phyloP scores from a whole-genome alignment of 2,113 vertebrate species.

The Pelecanoides urinatrix region DNA sequence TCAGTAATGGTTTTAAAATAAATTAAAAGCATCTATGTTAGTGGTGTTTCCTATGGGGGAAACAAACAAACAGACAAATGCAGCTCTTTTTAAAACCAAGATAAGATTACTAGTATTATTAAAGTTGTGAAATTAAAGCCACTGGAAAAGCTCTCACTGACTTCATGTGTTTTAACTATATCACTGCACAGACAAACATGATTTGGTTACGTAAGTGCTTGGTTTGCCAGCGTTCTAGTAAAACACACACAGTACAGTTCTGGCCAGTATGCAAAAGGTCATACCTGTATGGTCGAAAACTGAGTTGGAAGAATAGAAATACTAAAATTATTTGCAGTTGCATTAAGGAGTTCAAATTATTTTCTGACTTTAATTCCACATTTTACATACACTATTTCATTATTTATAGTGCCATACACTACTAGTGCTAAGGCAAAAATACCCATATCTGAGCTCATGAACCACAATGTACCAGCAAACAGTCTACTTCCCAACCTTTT shows the following conservation, averaged over 20 bases:
- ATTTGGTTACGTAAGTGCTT: neutral
- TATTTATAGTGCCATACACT: neutral
- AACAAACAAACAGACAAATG: neutral
- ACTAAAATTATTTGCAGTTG: neutral
- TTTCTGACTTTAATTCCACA: neutral
- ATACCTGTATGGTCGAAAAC: rapidly evolving
- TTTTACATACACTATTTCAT: neutral
- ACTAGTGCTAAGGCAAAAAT: neutral
- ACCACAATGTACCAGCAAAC: neutral
- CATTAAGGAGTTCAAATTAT: neutral
- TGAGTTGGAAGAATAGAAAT: neutral
- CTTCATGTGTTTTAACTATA: neutral
- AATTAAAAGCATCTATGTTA: neutral
- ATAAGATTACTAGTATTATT: neutral
- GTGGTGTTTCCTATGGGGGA: neutral
- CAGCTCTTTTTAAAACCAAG: neutral
- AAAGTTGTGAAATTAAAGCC: neutral
- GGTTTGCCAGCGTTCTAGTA: neutral
- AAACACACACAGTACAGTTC: neutral
- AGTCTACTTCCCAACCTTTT: neutral
- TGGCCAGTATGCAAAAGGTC: neutral
- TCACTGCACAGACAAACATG: neutral
- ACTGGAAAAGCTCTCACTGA: neutral
- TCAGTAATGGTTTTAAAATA: neutral
- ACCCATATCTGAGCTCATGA: neutral